phyloP scores from a whole-genome alignment of 2,888 invertebrate genomes.

The Frankliniella intonsa region DNA sequence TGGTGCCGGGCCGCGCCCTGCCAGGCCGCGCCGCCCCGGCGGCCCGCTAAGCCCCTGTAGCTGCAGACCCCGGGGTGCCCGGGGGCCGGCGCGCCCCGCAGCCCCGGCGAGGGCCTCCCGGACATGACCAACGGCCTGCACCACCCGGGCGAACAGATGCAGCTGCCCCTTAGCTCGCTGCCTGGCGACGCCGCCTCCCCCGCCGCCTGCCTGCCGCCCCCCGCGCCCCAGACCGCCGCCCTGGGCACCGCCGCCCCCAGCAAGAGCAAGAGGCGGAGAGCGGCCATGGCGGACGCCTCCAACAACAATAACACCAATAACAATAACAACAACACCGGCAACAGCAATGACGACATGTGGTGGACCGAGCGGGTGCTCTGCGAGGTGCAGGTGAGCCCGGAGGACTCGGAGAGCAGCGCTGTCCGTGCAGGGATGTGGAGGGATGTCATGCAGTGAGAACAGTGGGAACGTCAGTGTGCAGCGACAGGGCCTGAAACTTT shows the following conservation, averaged over 20 bases:
- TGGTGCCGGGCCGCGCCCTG: neutral
- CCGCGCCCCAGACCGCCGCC: neutral
- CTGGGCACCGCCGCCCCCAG: too few species aligned
- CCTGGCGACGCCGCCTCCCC: slow-evolving; percentile 6
- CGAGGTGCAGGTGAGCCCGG: slow-evolving; percentile 53
- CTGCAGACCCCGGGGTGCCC: neutral
- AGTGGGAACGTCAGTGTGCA: too few species aligned
- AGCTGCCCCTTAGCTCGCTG: slow-evolving; percentile 13
- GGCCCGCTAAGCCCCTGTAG: neutral
- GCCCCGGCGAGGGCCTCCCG: neutral
- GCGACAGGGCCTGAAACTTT: too few species aligned
- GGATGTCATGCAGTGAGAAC: too few species aligned
- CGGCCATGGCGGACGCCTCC: slow-evolving; percentile 13
- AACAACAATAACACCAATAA: slow-evolving; percentile 1
- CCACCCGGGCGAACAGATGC: slow-evolving; percentile 16
- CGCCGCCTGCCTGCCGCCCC: neutral
- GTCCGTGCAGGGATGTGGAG: too few species aligned
- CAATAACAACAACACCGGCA: slow-evolving; percentile 37
- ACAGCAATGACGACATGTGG: slow-evolving; percentile 60
- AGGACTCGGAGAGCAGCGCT: neutral
- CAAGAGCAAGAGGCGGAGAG: slow-evolving; percentile 9
- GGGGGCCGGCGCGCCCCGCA: slow-evolving; percentile 1
- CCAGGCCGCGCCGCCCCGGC: neutral
- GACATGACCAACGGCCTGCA: slow-evolving; percentile 19
- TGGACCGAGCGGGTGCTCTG: slow-evolving; percentile 76